Percentiles rank a stretch among this genome's conserved stretches.
Evolutionary conservation across 2,888 invertebrate genomes (phyloP).

Genomic region (Thyatira batis): DNA sequence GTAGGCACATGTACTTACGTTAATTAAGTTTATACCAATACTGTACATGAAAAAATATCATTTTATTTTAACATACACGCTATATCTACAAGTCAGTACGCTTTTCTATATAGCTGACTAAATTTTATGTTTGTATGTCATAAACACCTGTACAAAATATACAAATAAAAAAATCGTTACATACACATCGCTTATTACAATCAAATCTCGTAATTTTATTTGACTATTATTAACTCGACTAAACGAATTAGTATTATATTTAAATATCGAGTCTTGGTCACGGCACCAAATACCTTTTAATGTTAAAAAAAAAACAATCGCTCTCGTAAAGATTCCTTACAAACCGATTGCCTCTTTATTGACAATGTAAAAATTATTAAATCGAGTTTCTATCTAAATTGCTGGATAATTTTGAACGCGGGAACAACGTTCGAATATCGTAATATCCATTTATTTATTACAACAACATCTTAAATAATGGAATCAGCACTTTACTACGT

Average conservation of each 20-base stretch:
- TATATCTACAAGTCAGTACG: slow-evolving; percentile 27
- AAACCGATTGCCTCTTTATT: background rate
- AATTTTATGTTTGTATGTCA: slow-evolving; percentile 12
- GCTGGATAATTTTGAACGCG: background rate
- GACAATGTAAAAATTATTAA: background rate
- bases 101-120: slow-evolving; percentile 21
- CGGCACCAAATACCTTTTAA: background rate
- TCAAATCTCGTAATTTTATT: background rate
- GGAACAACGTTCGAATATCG: background rate
- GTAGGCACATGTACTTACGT: slow-evolving; percentile 30
- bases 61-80: slow-evolving; percentile 5
- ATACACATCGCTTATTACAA: slow-evolving; percentile 8
- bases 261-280: background rate
- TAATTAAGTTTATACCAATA: slow-evolving; percentile 18
- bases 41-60: slow-evolving; percentile 18
- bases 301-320: background rate
- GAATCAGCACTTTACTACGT: background rate
- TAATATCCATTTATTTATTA: background rate
- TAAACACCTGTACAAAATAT: slow-evolving; percentile 28
- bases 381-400: background rate
- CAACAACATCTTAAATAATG: background rate
- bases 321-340: background rate
- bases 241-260: background rate
- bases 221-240: background rate
- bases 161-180: slow-evolving; percentile 10